Evolutionary conservation across 2,113 vertebrate genomes (phyloP), one percentile per base, ranked within the genome.

Genomic region (Indri indri): DNA sequence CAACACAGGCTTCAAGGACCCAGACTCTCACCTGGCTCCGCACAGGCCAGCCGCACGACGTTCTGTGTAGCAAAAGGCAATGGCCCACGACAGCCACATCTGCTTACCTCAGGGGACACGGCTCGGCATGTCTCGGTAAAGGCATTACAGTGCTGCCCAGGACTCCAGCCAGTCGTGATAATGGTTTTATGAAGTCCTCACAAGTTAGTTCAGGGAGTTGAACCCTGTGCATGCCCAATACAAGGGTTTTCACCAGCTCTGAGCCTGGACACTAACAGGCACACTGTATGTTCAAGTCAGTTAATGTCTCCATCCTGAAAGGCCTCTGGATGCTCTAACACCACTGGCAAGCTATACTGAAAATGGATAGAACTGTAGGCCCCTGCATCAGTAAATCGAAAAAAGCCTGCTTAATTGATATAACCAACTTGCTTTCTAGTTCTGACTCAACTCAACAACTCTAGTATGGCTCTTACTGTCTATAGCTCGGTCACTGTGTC

Each of bases 321-420:
- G 45, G 84, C 65, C 94, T 93, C 16, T 70, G 95, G 63, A 47
- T 16, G 3, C 14, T 37, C 57, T 27, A 54, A 88, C 65, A 96
- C 94, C 54, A 96, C 98, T 94, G 95, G 45, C 71, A 18, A 84
- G 54, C 61, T 91, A 25, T 32, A 40, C 14, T 83, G 57, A 45
- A 52, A 65, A 57, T 27, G 45, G 82, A 40, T 16, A 40, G 63
- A 68, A 83, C 5, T 11, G n/a, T 68, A 71, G 52, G 82, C 66
- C 84, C 45, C n/a, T n/a, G 68, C 7, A 27, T 37, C 42, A 11
- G 76, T 1, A 14, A 45, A 14, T 45, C 11, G 68, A 42, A 30
- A 90, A 50, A 30, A 80, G 47, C 47, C 73, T 37, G 30, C 32
- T 34, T 25, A 68, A 40, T 0, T 4, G 17, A 71, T 11, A 11